Base-by-base conservation (phyloP, 2,797 vertebrate species). In the Ispidina lecontei region DNA sequence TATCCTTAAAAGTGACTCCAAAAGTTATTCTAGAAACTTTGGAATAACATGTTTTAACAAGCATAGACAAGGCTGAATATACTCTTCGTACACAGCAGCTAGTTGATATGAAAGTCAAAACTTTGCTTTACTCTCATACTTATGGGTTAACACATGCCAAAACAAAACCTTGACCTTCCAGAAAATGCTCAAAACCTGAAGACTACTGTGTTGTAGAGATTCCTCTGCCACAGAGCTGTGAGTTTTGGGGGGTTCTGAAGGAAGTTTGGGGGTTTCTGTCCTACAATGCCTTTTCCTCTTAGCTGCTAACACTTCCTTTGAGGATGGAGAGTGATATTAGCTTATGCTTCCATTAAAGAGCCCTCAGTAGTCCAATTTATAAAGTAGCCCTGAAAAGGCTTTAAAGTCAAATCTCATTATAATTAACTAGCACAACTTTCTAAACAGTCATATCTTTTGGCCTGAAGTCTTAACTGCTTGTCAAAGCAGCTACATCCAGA, bases 391-490 rank as follows among this genome's bases (percentile, higher is more conserved):
- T 67, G 22, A 49, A 79, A 29, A 85, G 7, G 16, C 7, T 56
- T n/a, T 67, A 15, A 81, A 82, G 46, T 43, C 25, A 77, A 79
- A 60, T 44, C 13, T 8, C 25, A 15, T 41, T 56, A 23, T 23
- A 46, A 71, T 60, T 71, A 73, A 55, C 14, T 63, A 29, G 12
- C 65, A 18, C 0, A 0, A 4, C n/a, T 84, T 81, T 41, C 13
- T 58, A 41, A 76, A 60, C 1, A 5, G 10, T 2, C 0, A 0
- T 39, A 52, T 33, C 31, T 54, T 91, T 59, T 56, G 49, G 39
- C 35, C 21, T 31, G 33, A 74, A 19, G 31, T 80, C n/a, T 51
- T 56, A 55, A 76, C 5, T 37, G 6, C 22, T 87, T 83, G 41
- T 28, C 28, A 44, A 93, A 83, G n/a, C 18, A 73, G 15, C 52